These are phyloP conservation scores for Drosophila varians DNA, from an alignment of 1,140 invertebrate genomes.

Conservation along the genomic window DNA sequence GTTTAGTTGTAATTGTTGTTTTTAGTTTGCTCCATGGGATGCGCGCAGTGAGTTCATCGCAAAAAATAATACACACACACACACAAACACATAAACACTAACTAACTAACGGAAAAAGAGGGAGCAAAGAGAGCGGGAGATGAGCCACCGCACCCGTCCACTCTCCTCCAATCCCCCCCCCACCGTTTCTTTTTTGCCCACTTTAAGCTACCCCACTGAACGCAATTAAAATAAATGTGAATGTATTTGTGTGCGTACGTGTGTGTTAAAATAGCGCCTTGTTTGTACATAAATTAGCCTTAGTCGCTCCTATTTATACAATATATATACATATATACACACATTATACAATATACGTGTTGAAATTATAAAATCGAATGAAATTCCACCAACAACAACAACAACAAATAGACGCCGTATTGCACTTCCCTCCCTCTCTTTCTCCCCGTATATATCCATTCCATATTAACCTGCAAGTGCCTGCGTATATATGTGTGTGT, in stretches of 20 bases:
- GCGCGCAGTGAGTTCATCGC: conserved; percentile 77
- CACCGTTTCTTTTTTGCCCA: no score
- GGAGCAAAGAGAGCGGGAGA: conserved; percentile 2
- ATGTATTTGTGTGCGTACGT: conserved; percentile 38
- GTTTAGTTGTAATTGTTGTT: conserved; percentile 66
- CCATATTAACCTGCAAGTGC: not conserved
- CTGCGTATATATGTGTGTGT: not conserved
- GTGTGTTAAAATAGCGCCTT: conserved; percentile 74
- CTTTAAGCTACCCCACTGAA: conserved; percentile 32
- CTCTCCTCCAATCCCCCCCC: conserved; percentile 9
- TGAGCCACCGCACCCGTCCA: conserved; percentile 29
- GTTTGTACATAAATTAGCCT: conserved; percentile 79
- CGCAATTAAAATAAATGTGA: conserved; percentile 53
- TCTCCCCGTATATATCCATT: not conserved
- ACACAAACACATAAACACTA: not conserved
- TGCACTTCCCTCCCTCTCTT: conserved; percentile 15
- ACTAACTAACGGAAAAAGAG: no score
- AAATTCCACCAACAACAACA: conserved; percentile 26
- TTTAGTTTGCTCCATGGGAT: conserved; percentile 36
- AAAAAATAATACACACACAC: conserved; percentile 75
- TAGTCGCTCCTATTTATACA: conserved; percentile 38
- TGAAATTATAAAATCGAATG: conserved; percentile 43
- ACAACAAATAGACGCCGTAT: conserved; percentile 25
- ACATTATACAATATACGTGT: conserved; percentile 16
- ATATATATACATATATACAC: conserved; percentile 19